Evolutionary conservation across 2,797 vertebrate genomes (phyloP), one percentile per base, ranked within the genome.

Genomic region (Naso thynnoides): DNA sequence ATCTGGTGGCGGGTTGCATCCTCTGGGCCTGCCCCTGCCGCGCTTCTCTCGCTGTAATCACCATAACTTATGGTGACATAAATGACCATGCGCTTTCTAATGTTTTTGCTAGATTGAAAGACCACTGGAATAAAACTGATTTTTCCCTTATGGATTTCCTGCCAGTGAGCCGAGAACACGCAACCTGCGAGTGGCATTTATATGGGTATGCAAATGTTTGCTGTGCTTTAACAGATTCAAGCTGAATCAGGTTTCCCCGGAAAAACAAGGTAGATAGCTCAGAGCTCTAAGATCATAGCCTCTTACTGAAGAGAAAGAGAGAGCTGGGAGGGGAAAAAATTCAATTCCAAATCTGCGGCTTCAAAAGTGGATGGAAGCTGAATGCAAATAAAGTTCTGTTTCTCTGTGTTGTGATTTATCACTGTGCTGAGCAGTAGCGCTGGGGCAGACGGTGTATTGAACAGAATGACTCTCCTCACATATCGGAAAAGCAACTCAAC

Each of bases 371-470:
- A 94, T 86, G 86, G 80, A 87, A 88, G 83, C 91, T 88, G 90
- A 94, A 95, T 94, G 91, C 92, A 93, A 94, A 94, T 94, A 92
- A 91, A 91, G 86, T 86, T 86, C 82, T 92, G 91, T 92, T 92
- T 87, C 88, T 90, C 80, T 82, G 84, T 87, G 89, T 87, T 89
- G 90, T 92, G 91, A 94, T 93, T 94, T 93, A 95, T 95, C 88
- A 89, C 89, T 79, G 81, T 86, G 91, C 83, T 67, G 87, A 86
- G 91, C 83, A 64, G 79, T 64, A 88, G 87, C 78, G 90, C 87
- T 64, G 80, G 85, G 82, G 88, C 87, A 88, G 85, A 78, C 71
- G 58, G 82, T 85, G 89, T 91, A 91, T 93, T 89, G 91, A 94
- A 82, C 80, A 81, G 82, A 93, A 92, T 86, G 87, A 86, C 91